A percentile compares a stretch with the other conserved stretches of the same genome.
These are phyloP conservation scores for Drosophila kanapiae DNA, from an alignment of 1,140 invertebrate species.

Conservation along the genomic window DNA sequence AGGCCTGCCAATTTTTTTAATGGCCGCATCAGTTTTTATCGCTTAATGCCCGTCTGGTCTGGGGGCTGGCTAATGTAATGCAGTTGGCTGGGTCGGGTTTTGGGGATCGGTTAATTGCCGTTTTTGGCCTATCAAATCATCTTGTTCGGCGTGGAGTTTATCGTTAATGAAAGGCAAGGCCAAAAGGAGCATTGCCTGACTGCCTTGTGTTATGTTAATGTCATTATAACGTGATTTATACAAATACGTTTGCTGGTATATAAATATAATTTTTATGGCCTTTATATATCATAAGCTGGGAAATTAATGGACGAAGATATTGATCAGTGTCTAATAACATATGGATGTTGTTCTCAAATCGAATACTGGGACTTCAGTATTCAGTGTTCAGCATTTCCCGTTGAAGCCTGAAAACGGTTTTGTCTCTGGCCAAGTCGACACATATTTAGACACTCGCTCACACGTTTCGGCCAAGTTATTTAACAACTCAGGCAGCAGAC, in stretches of 20 bases:
- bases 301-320: conserved; percentile 58
- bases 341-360: background rate
- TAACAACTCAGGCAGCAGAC: conserved; percentile 68
- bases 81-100: conserved; percentile 16
- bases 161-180: conserved; percentile 49
- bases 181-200: conserved; percentile 29
- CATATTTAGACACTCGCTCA: conserved; percentile 78
- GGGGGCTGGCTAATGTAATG: conserved; percentile 49
- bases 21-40: conserved; percentile 72
- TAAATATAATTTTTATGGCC: conserved; percentile 56
- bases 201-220: conserved; percentile 69
- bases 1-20: conserved; percentile 55
- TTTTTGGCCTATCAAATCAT: conserved; percentile 67
- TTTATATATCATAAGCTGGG: conserved; percentile 48
- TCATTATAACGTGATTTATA: conserved; percentile 75
- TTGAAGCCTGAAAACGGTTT: conserved; percentile 2
- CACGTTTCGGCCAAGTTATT: conserved; percentile 78
- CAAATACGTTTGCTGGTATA: conserved; percentile 55
- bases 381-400: background rate
- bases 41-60: conserved; percentile 49
- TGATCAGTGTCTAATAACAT: conserved; percentile 19
- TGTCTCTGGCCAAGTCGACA: conserved; percentile 55
- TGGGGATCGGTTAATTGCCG: conserved; percentile 61
- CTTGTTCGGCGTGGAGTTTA: conserved; percentile 45
- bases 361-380: background rate